Evolutionary conservation across 2,797 vertebrate genomes (phyloP), one percentile per base, ranked within the genome.

Genomic region (Scolopax rusticola): DNA sequence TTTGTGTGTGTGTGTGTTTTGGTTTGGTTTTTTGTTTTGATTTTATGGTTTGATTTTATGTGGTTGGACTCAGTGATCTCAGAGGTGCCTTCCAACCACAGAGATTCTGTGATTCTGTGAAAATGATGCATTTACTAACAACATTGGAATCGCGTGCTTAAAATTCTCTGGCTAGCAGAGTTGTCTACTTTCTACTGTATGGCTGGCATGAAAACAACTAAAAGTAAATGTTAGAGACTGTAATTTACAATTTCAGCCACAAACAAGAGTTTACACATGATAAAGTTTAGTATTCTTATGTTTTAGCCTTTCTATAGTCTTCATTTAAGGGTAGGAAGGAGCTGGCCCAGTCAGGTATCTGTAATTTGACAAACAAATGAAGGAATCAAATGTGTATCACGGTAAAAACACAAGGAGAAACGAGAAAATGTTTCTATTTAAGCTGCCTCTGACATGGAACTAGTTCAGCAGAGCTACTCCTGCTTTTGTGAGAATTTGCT

Each of bases 101-200:
- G 36, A 36, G 36, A 36, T 36, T 36, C 36, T 36, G 36, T 36
- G 36, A 36, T 36, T 36, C 36, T 36, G 36, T 36, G 36, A 36
- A 88, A 94, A 79, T 38, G 0, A 69, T 56, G 5, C 16, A 60
- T 93, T 93, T 90, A 59, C 60, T 82, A 60, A 51, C 28, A 86
- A 43, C 23, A 17, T 27, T 48, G 36, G 19, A 84, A 76, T 67
- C 75, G 73, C 50, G 36, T 40, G 47, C 33, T 90, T 87, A 92
- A 87, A 84, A 86, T 76, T 74, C 43, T 84, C 47, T 47, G 20
- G 24, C 51, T 79, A 86, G 73, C n/a, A 69, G 93, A 95, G 74
- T 95, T 41, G 40, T 54, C 63, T 69, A 53, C 45, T 80, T 93
- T 56, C 28, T 54, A 81, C 85, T 83, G 85, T 93, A 61, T 94